Conservation (phyloP, 2,888 invertebrate genomes). For the Acleris literana region DNA sequence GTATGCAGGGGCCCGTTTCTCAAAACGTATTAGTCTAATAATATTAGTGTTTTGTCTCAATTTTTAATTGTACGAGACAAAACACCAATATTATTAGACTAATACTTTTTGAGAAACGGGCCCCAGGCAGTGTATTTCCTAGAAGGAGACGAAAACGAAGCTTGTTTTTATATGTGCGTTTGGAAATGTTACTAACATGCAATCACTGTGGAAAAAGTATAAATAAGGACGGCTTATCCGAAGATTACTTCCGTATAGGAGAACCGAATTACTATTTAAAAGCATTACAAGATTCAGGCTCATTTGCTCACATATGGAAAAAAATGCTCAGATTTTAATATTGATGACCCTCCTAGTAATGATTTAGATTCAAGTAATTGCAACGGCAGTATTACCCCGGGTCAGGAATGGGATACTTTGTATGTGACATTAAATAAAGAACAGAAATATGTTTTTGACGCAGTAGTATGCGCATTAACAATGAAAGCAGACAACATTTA, state of each 20-base stretch:
- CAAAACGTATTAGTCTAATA: too few species aligned
- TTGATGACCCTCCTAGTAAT: slow-evolving; percentile 5
- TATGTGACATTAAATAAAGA: slow-evolving; percentile 5
- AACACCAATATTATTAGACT: too few species aligned
- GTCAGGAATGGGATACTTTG: not conserved
- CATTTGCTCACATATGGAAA: slow-evolving; percentile 4
- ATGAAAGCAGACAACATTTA: too few species aligned
- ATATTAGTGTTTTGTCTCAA: too few species aligned
- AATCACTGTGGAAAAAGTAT: slow-evolving; percentile 11
- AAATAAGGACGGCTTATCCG: slow-evolving; percentile 13
- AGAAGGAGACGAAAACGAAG: not conserved
- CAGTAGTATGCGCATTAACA: not conserved
- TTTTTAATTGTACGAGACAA: too few species aligned
- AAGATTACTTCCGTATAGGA: slow-evolving; percentile 1
- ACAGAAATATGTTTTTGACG: slow-evolving; percentile 6
- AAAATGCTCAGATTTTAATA: slow-evolving; percentile 14
- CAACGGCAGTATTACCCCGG: not conserved
- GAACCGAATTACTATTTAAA: slow-evolving; percentile 5
- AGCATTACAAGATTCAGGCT: slow-evolving; percentile 3
- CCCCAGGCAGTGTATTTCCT: too few species aligned
- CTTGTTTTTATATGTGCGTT: slow-evolving; percentile 8
- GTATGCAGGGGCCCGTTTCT: too few species aligned
- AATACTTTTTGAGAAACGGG: too few species aligned
- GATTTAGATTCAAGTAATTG: slow-evolving; percentile 1
- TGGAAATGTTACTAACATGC: too few species aligned